A percentile compares a stretch with the other conserved stretches of the same genome.
phyloP scores from a whole-genome alignment of 2,888 invertebrate genomes.

The Leptodirus hochenwartii region DNA sequence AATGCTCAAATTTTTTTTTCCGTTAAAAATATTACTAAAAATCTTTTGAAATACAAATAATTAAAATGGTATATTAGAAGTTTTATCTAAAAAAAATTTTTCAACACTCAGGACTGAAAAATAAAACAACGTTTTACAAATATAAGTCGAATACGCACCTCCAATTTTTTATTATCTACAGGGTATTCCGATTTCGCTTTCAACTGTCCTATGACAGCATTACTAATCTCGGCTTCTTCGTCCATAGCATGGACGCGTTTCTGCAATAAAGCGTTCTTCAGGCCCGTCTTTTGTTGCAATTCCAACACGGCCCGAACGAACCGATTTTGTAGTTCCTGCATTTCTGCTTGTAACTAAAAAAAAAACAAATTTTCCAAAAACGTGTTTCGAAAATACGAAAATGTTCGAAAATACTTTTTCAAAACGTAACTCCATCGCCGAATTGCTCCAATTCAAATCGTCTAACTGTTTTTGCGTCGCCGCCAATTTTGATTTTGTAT shows the following conservation, averaged over 20 bases:
- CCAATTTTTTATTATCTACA: slow-evolving; percentile 35
- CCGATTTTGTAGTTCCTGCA: slow-evolving; percentile 58
- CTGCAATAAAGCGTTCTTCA: slow-evolving; percentile 68
- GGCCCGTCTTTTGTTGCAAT: slow-evolving; percentile 68
- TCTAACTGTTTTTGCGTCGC: slow-evolving; percentile 35
- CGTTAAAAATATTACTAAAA: too few relatives aligned
- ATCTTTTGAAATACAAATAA: too few relatives aligned
- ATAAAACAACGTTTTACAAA: too few relatives aligned
- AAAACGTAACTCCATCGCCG: slow-evolving; percentile 57
- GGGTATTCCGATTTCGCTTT: slow-evolving; percentile 27
- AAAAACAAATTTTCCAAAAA: too few relatives aligned
- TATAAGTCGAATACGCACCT: too few relatives aligned
- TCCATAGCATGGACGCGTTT: slow-evolving; percentile 48
- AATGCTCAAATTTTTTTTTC: too few relatives aligned
- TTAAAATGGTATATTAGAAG: too few relatives aligned
- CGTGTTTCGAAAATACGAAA: neutral
- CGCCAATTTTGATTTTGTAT: slow-evolving; percentile 32
- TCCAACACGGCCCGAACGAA: slow-evolving; percentile 74
- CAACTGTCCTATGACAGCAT: slow-evolving; percentile 48
- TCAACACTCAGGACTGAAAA: too few relatives aligned
- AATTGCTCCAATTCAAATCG: slow-evolving; percentile 42
- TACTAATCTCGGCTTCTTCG: slow-evolving; percentile 47
- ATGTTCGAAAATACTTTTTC: slow-evolving; percentile 50
- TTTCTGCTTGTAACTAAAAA: slow-evolving; percentile 39
- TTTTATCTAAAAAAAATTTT: too few relatives aligned